These are phyloP conservation scores for Lepidurus apus DNA, from an alignment of 1,140 invertebrate genomes.

Conservation along the genomic window DNA sequence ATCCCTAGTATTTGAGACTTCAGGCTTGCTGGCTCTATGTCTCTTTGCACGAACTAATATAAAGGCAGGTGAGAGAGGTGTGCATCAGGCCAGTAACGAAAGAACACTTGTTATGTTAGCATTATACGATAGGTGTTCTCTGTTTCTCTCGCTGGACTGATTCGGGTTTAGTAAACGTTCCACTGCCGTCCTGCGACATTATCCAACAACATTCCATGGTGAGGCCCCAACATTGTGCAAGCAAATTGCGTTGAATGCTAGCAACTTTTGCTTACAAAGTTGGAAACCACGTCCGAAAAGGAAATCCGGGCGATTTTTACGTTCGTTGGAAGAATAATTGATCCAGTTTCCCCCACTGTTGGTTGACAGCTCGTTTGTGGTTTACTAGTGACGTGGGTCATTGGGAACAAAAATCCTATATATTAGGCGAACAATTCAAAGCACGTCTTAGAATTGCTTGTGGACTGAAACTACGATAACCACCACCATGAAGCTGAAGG, in stretches of 20 bases:
- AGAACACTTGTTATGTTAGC: neutral
- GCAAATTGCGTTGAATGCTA: neutral
- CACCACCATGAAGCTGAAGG: neutral
- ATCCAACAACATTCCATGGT: neutral
- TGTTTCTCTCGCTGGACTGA: neutral
- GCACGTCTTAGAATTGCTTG: neutral
- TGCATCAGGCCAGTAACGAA: constrained; percentile 14
- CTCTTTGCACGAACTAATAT: constrained; percentile 19
- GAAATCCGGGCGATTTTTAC: neutral
- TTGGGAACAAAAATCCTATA: neutral
- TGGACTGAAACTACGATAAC: neutral
- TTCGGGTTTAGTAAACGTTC: neutral
- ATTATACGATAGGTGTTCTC: neutral
- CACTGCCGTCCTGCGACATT: neutral
- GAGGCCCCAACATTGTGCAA: neutral
- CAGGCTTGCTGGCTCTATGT: neutral
- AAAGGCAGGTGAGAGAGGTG: constrained; percentile 16
- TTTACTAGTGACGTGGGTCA: neutral
- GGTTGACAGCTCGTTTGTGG: neutral
- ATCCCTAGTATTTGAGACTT: neutral
- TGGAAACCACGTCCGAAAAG: neutral
- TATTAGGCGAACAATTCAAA: neutral
- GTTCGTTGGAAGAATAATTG: neutral
- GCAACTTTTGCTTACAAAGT: neutral
- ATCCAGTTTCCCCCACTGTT: neutral